phyloP scores from a whole-genome alignment of 1,140 invertebrate species.

The Nephila pilipes region DNA sequence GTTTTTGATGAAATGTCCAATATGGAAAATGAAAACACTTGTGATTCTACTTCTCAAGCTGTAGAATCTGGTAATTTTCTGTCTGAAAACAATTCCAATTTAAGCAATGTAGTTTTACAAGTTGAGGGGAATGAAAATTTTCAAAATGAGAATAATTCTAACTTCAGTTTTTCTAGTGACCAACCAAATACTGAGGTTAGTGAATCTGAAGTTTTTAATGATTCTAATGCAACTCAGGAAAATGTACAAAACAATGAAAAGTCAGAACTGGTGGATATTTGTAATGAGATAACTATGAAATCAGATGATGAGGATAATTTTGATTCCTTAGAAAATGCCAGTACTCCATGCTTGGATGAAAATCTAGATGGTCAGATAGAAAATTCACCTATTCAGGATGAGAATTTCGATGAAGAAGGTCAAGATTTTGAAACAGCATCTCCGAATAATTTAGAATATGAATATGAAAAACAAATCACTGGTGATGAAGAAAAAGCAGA shows the following conservation, averaged over 20 bases:
- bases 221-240: not conserved
- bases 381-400: slow-evolving; percentile 66
- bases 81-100: slow-evolving; percentile 54
- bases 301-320: slow-evolving; percentile 70
- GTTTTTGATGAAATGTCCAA: slow-evolving; percentile 32
- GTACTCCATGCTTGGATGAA: slow-evolving; percentile 73
- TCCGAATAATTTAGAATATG: slow-evolving; percentile 10
- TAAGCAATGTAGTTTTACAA: slow-evolving; percentile 19
- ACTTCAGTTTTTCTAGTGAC: slow-evolving; percentile 18
- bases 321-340: slow-evolving; percentile 67
- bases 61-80: slow-evolving; percentile 18
- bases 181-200: slow-evolving; percentile 35
- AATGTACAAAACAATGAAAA: not conserved
- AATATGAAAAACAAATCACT: slow-evolving; percentile 38
- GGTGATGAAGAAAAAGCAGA: slow-evolving; percentile 19
- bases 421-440: slow-evolving; percentile 80
- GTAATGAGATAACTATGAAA: slow-evolving; percentile 62
- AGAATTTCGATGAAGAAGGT: slow-evolving; percentile 85
- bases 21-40: slow-evolving; percentile 77
- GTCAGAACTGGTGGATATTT: slow-evolving; percentile 28
- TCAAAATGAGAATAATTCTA: slow-evolving; percentile 80
- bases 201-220: not conserved
- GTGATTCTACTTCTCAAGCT: slow-evolving; percentile 53
- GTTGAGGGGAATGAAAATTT: slow-evolving; percentile 80
- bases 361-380: slow-evolving; percentile 60